phyloP scores from a whole-genome alignment of 2,888 invertebrate species.

The Dryomyza anilis region DNA sequence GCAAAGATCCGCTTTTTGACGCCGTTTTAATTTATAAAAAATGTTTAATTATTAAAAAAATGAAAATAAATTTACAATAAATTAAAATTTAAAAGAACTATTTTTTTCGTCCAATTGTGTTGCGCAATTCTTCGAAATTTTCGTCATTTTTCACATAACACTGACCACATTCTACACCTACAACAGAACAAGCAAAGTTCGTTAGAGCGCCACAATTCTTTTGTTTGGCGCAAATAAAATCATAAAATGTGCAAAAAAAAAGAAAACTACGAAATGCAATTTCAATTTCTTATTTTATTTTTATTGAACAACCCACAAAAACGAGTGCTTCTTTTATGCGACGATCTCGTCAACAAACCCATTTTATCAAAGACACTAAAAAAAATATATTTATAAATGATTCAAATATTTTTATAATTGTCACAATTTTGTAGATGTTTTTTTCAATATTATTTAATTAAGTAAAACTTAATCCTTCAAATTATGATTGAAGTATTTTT shows the following conservation, averaged over 20 bases:
- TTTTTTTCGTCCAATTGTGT: not conserved
- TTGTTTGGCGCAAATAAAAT: conserved; percentile 8
- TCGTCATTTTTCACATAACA: conserved; percentile 4
- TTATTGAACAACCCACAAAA: conserved; percentile 9
- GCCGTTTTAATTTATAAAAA: too few species aligned
- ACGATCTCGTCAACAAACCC: too few species aligned
- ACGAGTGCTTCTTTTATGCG: too few species aligned
- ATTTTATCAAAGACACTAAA: too few species aligned
- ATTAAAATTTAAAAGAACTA: not conserved
- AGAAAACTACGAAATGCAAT: conserved; percentile 12
- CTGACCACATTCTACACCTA: not conserved
- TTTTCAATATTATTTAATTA: too few species aligned
- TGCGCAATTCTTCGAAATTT: not conserved
- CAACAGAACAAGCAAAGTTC: conserved; percentile 16
- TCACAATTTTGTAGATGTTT: too few species aligned
- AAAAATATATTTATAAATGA: too few species aligned
- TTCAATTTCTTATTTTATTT: conserved; percentile 18
- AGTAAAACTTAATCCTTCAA: too few species aligned
- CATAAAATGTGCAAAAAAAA: not conserved
- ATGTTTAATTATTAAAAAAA: too few species aligned
- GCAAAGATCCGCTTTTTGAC: too few species aligned
- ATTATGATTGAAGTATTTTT: too few species aligned
- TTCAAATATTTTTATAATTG: too few species aligned
- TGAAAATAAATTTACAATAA: not conserved
- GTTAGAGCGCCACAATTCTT: conserved; percentile 4